phyloP scores from a whole-genome alignment of 2,797 vertebrate genomes.

The Coreius guichenoti region DNA sequence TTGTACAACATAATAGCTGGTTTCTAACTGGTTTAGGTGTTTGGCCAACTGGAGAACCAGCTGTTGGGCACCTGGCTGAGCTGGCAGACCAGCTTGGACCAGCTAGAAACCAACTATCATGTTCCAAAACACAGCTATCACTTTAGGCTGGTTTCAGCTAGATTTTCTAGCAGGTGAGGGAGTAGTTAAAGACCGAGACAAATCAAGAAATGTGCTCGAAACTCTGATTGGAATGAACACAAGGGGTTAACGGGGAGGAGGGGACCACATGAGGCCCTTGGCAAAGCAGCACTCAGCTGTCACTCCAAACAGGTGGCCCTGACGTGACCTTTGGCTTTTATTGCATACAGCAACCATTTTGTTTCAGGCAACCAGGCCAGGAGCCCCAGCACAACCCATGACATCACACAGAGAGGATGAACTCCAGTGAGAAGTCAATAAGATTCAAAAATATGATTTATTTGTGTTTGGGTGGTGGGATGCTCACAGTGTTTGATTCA shows the following conservation, averaged over 20 bases:
- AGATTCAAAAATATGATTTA: conserved; percentile 11
- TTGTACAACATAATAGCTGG: background rate
- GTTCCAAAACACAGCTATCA: conserved; percentile 19
- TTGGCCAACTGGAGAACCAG: conserved; percentile 11
- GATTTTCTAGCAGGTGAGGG: conserved; percentile 40
- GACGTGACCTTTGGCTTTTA: conserved; percentile 63
- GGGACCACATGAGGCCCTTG: conserved; percentile 34
- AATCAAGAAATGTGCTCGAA: conserved; percentile 39
- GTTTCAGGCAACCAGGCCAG: conserved; percentile 46
- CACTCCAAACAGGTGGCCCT: conserved; percentile 66
- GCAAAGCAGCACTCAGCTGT: conserved; percentile 65
- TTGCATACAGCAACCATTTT: conserved; percentile 57
- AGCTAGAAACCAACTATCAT: conserved; percentile 8
- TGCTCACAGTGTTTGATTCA: background rate
- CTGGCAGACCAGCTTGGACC: background rate
- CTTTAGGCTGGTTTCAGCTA: conserved; percentile 18
- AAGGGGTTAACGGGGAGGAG: conserved; percentile 55
- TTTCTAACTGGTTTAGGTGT: conserved; percentile 14
- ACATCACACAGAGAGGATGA: conserved; percentile 1
- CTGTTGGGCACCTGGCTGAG: conserved; percentile 11
- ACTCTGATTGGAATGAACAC: conserved; percentile 50
- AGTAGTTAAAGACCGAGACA: conserved; percentile 20
- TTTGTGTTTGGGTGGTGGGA: conserved; percentile 2
- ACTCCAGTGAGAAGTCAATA: background rate
- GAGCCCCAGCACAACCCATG: conserved; percentile 38